Evolutionary conservation across 2,888 invertebrate species (phyloP).

Genomic region (Patella depressa): DNA sequence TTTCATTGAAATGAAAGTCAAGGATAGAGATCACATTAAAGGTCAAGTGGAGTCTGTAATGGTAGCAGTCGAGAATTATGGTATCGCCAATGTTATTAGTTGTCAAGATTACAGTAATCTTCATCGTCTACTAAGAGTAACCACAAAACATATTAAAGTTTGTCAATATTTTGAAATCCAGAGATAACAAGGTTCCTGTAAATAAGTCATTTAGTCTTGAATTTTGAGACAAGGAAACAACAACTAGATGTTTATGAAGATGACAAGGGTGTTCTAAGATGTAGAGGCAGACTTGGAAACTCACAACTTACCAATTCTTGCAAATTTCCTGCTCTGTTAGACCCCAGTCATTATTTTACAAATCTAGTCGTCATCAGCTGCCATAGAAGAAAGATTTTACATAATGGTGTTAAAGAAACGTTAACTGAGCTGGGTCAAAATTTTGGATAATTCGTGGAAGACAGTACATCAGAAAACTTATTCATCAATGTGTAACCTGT

Average conservation of each 20-base stretch:
- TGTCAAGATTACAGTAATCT: background rate
- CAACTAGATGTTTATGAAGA: slow-evolving; percentile 4
- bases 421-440: background rate
- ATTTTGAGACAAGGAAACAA: background rate
- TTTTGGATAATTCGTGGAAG: slow-evolving; percentile 6
- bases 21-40: background rate
- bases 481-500: slow-evolving; percentile 4
- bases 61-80: background rate
- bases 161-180: background rate
- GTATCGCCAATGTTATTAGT: background rate
- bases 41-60: background rate
- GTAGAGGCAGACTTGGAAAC: background rate
- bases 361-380: background rate
- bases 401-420: background rate
- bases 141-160: background rate
- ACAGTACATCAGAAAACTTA: background rate
- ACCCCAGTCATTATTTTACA: background rate
- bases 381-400: background rate
- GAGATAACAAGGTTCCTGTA: background rate
- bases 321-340: background rate
- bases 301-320: background rate
- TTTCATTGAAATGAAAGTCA: background rate
- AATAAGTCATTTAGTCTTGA: background rate
- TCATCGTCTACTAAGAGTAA: background rate
- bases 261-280: background rate